Base-by-base conservation (phyloP, 2,113 vertebrate species). In the Macquaria ambigua region DNA sequence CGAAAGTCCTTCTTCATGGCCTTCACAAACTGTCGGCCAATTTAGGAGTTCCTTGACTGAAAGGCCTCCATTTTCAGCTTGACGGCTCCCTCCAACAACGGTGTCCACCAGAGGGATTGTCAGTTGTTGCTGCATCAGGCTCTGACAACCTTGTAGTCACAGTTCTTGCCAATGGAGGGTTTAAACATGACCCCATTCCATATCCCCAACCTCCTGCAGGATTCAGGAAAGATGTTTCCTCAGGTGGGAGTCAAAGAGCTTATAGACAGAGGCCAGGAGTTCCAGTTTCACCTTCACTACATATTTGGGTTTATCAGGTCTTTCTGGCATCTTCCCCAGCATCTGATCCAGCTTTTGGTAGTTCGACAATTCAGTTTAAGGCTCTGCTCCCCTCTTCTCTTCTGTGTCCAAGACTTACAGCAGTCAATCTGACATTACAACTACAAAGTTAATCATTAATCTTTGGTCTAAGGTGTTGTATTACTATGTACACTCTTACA, bases 291-390 rank as follows among this genome's bases (percentile, higher is more conserved):
- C 23, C 43, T 9, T 70, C 3, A 46, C 28, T 28, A 9, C 11
- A 50, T 61, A 14, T 52, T 46, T 59, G 5, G 31, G 72, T 20
- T 74, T 10, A 25, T 59, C 52, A 67, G 3, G 20, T 48, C 11
- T 83, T 46, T 67, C 21, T 14, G 25, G 39, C n/a, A 52, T 48
- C 8, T 58, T 64, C 12, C 48, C 7, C 10, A 31, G 21, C 8
- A 64, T 74, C 28, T 68, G 43, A 75, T 82, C 63, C 43, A 31
- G 63, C 34, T 66, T 21, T 23, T 59, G 5, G 23, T 55, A 55
- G 58, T 63, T 56, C 4, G 2, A 56, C 4, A 64, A 39, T 68
- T 50, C 50, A 64, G 46, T 5, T 31, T 23, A 21, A 3, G 21
- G 11, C 31, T 58, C 1, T 28, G 23, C 50, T 78, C 6, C 16